phyloP scores from a whole-genome alignment of 2,113 vertebrate species.

The Grammomys surdaster region DNA sequence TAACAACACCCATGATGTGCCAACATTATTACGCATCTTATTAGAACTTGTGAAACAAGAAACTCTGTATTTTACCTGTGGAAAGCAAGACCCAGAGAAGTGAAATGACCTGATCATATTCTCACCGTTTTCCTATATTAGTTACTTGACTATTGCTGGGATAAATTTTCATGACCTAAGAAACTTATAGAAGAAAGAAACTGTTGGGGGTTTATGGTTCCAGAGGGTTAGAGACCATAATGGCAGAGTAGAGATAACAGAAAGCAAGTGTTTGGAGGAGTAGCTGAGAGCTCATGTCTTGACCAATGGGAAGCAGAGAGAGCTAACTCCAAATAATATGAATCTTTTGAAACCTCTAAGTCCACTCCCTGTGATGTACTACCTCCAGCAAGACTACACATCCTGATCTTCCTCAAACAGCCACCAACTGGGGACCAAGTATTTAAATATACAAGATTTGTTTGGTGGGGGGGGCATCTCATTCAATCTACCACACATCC shows the following conservation, averaged over 20 bases:
- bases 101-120: neutral
- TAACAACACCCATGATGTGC: neutral
- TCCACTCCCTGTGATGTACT: neutral
- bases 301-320: neutral
- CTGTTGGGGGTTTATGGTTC: neutral
- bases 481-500: neutral
- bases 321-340: neutral
- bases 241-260: neutral
- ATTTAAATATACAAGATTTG: neutral
- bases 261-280: neutral
- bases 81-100: neutral
- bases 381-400: neutral
- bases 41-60: neutral
- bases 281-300: neutral
- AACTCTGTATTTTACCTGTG: neutral
- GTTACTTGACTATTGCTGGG: neutral
- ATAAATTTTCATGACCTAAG: neutral
- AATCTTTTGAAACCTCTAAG: neutral
- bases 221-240: neutral
- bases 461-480: neutral
- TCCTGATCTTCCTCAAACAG: neutral
- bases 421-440: neutral
- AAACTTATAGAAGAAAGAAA: neutral
- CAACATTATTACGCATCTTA: neutral
- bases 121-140: neutral